A percentile compares a stretch with the other conserved stretches of the same genome.
phyloP scores from a whole-genome alignment of 1,140 invertebrate species.

The Hylyphantes graminicola region DNA sequence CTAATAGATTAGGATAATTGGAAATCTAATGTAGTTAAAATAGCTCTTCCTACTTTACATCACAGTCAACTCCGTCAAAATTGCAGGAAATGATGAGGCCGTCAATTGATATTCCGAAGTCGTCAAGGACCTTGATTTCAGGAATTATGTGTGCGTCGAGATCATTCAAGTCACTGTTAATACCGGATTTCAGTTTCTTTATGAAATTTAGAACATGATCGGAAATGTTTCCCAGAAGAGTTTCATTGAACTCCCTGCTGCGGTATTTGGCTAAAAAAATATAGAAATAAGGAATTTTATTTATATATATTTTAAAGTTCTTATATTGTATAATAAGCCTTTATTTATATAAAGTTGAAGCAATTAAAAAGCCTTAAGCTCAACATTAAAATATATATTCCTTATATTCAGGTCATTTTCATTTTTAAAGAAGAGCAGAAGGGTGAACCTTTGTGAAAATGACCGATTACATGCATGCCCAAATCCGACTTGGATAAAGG shows the following conservation, averaged over 20 bases:
- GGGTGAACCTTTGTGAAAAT: no score
- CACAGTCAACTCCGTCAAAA: background rate
- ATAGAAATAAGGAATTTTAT: no score
- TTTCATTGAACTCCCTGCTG: background rate
- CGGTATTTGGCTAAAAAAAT: background rate
- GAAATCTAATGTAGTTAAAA: no score
- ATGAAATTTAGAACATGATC: background rate
- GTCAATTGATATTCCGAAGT: constrained; percentile 40
- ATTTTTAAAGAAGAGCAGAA: no score
- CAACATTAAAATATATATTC: no score
- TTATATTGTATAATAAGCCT: background rate
- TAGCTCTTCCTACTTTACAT: background rate
- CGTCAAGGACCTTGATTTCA: constrained; percentile 5
- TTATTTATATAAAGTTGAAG: background rate
- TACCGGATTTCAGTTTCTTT: background rate
- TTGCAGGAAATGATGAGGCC: constrained; percentile 29
- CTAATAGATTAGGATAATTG: no score
- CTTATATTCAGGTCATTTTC: no score
- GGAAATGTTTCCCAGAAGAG: background rate
- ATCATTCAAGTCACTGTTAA: background rate
- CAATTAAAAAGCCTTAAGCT: no score
- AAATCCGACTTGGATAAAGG: no score
- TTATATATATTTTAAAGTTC: no score
- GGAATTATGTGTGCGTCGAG: background rate
- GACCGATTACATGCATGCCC: no score